A percentile compares a stretch with the other conserved stretches of the same genome.
phyloP scores from a whole-genome alignment of 2,888 invertebrate genomes.

The Elegia similella region DNA sequence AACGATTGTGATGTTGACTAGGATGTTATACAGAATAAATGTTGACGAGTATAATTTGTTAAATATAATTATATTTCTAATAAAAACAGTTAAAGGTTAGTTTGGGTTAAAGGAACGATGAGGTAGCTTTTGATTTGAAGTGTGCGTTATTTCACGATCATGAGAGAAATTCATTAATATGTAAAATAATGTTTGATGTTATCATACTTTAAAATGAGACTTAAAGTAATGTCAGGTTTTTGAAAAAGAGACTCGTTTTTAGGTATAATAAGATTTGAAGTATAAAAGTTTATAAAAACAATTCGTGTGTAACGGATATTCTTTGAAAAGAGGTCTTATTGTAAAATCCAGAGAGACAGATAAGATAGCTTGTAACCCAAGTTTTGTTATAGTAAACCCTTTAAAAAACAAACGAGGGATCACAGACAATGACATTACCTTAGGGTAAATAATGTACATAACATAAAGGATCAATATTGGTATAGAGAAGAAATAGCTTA shows the following conservation, averaged over 20 bases:
- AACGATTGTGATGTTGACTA: constrained; percentile 78
- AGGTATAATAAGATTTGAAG: no score
- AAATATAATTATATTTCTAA: constrained; percentile 63
- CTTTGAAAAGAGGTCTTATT: neutral
- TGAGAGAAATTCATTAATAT: neutral
- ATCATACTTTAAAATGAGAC: neutral
- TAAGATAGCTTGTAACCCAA: constrained; percentile 26
- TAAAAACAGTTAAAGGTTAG: constrained; percentile 42
- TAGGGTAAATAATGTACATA: constrained; percentile 65
- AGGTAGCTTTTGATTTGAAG: constrained; percentile 16
- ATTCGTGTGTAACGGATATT: neutral
- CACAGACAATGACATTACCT: constrained; percentile 57
- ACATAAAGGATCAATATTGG: constrained; percentile 59
- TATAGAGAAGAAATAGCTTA: constrained; percentile 48
- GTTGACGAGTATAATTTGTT: constrained; percentile 72
- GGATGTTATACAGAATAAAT: constrained; percentile 65
- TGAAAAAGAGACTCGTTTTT: neutral
- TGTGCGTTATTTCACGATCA: constrained; percentile 4
- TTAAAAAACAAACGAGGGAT: constrained; percentile 66
- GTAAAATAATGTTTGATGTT: neutral
- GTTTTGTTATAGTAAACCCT: constrained; percentile 50
- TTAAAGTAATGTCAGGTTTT: neutral
- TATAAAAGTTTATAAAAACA: no score
- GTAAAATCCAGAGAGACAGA: neutral
- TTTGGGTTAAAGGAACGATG: constrained; percentile 31